Evolutionary conservation across 30 jellyfish, hydroid and myxozoan genomes (phyloP).

Genomic region (Aurelia sp.): DNA sequence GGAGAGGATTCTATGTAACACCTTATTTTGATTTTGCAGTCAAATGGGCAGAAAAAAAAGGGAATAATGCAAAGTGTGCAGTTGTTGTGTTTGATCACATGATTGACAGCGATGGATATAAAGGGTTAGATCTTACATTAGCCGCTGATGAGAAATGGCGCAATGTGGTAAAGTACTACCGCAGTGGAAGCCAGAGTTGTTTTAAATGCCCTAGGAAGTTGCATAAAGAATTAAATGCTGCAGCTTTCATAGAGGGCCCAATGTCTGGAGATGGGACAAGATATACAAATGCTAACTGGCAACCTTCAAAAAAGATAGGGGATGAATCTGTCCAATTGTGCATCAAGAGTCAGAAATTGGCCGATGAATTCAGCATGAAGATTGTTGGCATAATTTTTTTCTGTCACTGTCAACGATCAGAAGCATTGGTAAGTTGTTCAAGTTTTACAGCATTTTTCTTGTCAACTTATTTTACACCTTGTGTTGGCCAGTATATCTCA

Average conservation of each 20-base stretch:
- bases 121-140: not conserved
- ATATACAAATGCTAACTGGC: not conserved
- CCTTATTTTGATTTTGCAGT: not conserved
- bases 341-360: not conserved
- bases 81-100: too few species aligned
- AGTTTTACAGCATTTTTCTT: too few species aligned
- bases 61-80: not conserved
- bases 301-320: slow-evolving; percentile 1
- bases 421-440: too few species aligned
- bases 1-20: slow-evolving; percentile 3
- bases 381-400: slow-evolving; percentile 15
- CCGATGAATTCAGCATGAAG: slow-evolving; percentile 10
- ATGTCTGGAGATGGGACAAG: slow-evolving; percentile 1
- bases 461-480: too few species aligned
- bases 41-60: slow-evolving; percentile 3
- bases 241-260: slow-evolving; percentile 5
- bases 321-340: slow-evolving; percentile 9
- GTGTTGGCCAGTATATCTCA: too few species aligned
- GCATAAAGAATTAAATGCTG: not conserved
- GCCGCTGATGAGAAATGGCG: not conserved
- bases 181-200: not conserved
- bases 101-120: not conserved
- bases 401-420: not conserved
- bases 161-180: not conserved
- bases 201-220: not conserved